Percentiles rank a stretch among this genome's conserved stretches.
Conservation (phyloP, 2,888 invertebrate genomes). For the Leptopilina syphax region DNA sequence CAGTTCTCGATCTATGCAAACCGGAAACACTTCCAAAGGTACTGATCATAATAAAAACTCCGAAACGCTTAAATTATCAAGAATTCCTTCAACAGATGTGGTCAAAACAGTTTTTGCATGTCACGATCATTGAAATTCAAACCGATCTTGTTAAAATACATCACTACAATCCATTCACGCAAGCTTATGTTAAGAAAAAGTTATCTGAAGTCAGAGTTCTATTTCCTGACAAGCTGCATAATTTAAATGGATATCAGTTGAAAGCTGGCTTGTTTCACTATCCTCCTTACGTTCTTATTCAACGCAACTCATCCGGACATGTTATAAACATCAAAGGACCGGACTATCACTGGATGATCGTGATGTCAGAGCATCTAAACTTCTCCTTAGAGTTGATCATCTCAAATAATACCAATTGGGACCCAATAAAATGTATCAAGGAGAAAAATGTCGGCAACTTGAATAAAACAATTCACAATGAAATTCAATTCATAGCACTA, state of each 20-base stretch:
- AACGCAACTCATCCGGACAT: background rate
- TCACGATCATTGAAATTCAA: background rate
- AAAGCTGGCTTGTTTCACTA: background rate
- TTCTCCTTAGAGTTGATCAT: background rate
- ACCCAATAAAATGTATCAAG: background rate
- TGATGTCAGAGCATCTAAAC: background rate
- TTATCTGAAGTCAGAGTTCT: background rate
- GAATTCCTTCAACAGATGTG: background rate
- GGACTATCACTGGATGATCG: background rate
- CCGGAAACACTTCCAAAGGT: too few relatives aligned
- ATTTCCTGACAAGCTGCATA: background rate
- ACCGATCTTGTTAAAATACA: background rate
- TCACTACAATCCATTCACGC: background rate
- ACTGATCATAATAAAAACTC: too few relatives aligned
- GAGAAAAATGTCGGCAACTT: background rate
- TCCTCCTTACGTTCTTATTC: background rate
- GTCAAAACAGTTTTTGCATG: background rate
- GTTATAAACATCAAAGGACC: background rate
- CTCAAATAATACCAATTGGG: background rate
- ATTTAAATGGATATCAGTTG: background rate
- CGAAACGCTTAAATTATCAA: background rate
- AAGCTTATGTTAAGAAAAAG: background rate
- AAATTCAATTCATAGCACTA: background rate
- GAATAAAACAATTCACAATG: background rate
- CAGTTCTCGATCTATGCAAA: too few relatives aligned